Evolutionary conservation across 2,113 vertebrate species (phyloP).

Genomic region (Mola mola): DNA sequence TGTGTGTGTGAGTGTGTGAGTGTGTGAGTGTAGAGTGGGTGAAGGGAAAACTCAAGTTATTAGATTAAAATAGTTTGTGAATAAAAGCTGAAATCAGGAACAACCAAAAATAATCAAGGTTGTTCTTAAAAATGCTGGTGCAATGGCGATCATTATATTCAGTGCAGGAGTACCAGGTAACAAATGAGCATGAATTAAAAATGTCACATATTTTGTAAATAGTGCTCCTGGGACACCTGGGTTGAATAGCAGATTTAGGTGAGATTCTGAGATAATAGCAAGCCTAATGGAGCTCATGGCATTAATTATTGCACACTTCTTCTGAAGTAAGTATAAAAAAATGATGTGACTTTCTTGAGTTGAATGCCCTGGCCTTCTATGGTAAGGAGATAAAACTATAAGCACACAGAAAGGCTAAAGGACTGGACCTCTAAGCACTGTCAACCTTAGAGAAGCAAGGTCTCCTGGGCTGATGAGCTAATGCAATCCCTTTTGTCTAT

Average conservation of each 20-base stretch:
- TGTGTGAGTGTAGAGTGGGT: too few relatives aligned
- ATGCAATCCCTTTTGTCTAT: conserved; percentile 59
- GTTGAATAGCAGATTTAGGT: conserved; percentile 19
- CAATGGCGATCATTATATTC: too few relatives aligned
- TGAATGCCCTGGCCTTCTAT: conserved; percentile 41
- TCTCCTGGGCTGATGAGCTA: conserved; percentile 63
- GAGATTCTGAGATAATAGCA: conserved; percentile 25
- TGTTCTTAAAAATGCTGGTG: too few relatives aligned
- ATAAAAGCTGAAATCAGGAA: too few relatives aligned
- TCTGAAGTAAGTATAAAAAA: conserved; percentile 17
- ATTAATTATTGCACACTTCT: conserved; percentile 14
- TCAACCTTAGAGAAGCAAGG: conserved; percentile 61
- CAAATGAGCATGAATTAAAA: too few relatives aligned
- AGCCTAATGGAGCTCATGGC: background rate
- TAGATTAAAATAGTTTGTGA: too few relatives aligned
- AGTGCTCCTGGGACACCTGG: too few relatives aligned
- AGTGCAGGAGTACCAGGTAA: too few relatives aligned
- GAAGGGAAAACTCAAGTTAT: too few relatives aligned
- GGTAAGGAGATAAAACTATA: conserved; percentile 63
- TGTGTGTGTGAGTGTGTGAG: too few relatives aligned
- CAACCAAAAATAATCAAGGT: too few relatives aligned
- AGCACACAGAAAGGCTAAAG: conserved; percentile 59
- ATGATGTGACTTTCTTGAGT: conserved; percentile 21
- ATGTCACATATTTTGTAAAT: too few relatives aligned
- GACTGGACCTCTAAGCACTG: conserved; percentile 66